A percentile compares a stretch with the other conserved stretches of the same genome.
Conservation (phyloP, 2,888 invertebrate genomes). For the Phyllotreta striolata region DNA sequence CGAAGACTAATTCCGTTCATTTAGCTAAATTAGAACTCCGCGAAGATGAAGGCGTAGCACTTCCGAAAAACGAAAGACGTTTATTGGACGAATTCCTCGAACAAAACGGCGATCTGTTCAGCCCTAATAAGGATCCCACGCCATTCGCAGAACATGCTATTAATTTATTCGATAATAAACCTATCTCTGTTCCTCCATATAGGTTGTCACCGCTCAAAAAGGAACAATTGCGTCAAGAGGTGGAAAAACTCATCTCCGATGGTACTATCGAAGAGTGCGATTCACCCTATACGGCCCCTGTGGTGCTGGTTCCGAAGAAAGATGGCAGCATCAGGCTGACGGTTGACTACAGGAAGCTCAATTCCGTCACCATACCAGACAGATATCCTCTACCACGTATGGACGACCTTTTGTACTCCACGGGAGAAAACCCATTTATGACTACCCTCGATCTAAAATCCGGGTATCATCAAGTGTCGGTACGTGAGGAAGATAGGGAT, state of each 20-base stretch:
- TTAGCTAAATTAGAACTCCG: neutral
- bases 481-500: conserved; percentile 25
- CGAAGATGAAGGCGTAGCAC: neutral
- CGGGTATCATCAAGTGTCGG: conserved; percentile 37
- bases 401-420: conserved; percentile 34
- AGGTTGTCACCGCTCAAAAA: conserved; percentile 47
- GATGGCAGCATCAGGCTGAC: conserved; percentile 25
- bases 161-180: conserved; percentile 29
- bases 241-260: conserved; percentile 49
- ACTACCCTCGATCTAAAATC: conserved; percentile 36
- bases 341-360: conserved; percentile 29
- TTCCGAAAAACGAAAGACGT: neutral
- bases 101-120: conserved; percentile 32
- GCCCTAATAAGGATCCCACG: conserved; percentile 38
- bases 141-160: conserved; percentile 40
- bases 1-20: neutral
- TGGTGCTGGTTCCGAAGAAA: conserved; percentile 32
- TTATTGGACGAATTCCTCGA: neutral
- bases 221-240: conserved; percentile 41
- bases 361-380: conserved; percentile 25
- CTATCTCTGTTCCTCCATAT: conserved; percentile 52
- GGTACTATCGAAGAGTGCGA: conserved; percentile 55
- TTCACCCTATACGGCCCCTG: conserved; percentile 54
- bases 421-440: conserved; percentile 27
- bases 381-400: conserved; percentile 30